Conservation (phyloP, 2,797 vertebrate species). For the Gymnoscopelus microlampas region DNA sequence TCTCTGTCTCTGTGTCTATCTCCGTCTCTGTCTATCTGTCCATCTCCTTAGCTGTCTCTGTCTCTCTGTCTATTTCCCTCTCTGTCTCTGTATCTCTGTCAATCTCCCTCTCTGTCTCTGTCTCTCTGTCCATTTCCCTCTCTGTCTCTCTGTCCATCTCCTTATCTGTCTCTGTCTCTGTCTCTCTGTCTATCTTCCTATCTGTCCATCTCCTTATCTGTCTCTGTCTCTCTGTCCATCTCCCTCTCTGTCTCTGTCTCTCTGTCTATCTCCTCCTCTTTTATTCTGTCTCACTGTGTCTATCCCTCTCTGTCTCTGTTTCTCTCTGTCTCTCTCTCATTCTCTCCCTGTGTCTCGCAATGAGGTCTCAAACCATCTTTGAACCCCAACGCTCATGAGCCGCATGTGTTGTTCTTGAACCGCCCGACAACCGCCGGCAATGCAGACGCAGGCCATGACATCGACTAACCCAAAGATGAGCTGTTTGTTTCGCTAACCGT, state of each 20-base stretch:
- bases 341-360: constrained; percentile 38
- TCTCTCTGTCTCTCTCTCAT: constrained; percentile 34
- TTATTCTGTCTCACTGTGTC: no score
- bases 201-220: neutral
- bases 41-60: neutral
- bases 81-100: neutral
- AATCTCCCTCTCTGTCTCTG: constrained; percentile 7
- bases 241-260: neutral
- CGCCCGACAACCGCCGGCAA: constrained; percentile 23
- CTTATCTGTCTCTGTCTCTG: constrained; percentile 1
- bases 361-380: no score
- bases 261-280: neutral
- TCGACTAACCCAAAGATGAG: constrained; percentile 23
- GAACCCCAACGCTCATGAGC: no score
- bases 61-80: neutral
- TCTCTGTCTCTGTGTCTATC: neutral
- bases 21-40: constrained; percentile 3
- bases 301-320: no score
- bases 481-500: constrained; percentile 32
- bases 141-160: neutral
- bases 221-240: neutral
- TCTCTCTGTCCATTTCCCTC: constrained; percentile 1
- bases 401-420: constrained; percentile 52
- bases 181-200: constrained; percentile 35
- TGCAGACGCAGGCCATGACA: constrained; percentile 32